Base-by-base conservation (phyloP, 2,797 vertebrate genomes). In the Falco peregrinus region DNA sequence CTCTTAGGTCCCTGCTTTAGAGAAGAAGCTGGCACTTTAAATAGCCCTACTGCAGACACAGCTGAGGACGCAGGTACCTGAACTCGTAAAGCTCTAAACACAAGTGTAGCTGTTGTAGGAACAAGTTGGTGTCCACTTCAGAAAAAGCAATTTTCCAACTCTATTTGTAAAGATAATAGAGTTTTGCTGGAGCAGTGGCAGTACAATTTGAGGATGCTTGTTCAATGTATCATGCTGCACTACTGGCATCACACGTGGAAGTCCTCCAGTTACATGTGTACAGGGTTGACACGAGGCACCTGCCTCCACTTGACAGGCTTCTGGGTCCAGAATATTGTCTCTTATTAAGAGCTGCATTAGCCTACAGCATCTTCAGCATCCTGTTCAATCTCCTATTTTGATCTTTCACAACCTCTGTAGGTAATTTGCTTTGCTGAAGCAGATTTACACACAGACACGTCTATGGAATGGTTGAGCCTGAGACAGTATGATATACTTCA, bases 201-300 rank as follows among this genome's bases (percentile, higher is more conserved):
- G 21, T 20, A 91, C 64, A 71, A 92, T 81, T 77, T 53, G 33
- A 84, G 10, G 24, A 18, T 84, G 28, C 13, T 74, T 85, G 77
- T 83, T 89, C 68, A 53, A 89, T 85, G 10, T 29, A 84, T 68
- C 18, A 59, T 6, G 13, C 50, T 22, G 51, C 9, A 13, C 16
- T 59, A 54, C 13, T 29, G 56, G 26, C 43, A 90, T 21, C 10
- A 33, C 1, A 1, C 25, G 18, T 74, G 22, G 9, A 74, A 87
- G 31, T 26, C 20, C 29, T 84, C 24, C 18, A 53, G 39, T 11
- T 12, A 39, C 2, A 1, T 3, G 1, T 7, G 9, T 12, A 60
- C 0, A 3, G 7, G 11, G 21, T 1, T 73, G 50, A 39, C 5
- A 65, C 6, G 19, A 10, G 17, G 33, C 45, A 87, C 12, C 11